Evolutionary conservation across 2,888 invertebrate species (phyloP).

Genomic region (Dolomedes plantarius): DNA sequence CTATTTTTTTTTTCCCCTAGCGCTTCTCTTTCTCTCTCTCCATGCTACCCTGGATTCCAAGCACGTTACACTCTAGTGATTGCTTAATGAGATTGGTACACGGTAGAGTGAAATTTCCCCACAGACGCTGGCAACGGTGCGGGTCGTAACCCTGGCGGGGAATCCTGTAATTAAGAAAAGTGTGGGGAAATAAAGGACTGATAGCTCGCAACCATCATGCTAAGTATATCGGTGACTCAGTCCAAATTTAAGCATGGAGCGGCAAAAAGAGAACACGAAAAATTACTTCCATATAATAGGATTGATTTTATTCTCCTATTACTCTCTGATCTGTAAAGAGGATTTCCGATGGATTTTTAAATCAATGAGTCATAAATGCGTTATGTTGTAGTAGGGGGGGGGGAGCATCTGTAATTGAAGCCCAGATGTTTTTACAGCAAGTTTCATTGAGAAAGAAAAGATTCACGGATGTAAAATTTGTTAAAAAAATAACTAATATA

Average conservation of each 20-base stretch:
- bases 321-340: too few species aligned
- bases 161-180: slow-evolving; percentile 27
- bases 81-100: slow-evolving; percentile 59
- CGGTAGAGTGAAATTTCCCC: slow-evolving; percentile 49
- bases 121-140: slow-evolving; percentile 55
- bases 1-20: too few species aligned
- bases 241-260: not conserved
- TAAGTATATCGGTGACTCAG: not conserved
- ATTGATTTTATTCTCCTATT: not conserved
- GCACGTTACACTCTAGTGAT: slow-evolving; percentile 51
- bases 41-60: not conserved
- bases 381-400: too few species aligned
- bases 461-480: too few species aligned
- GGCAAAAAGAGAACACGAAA: not conserved
- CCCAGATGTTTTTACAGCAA: too few species aligned
- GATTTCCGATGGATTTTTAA: too few species aligned
- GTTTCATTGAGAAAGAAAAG: too few species aligned
- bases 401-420: too few species aligned
- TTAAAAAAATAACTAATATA: too few species aligned
- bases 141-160: slow-evolving; percentile 24
- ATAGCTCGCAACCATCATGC: not conserved
- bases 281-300: not conserved
- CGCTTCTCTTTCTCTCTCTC: not conserved
- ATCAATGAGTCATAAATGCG: too few species aligned
- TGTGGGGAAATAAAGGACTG: not conserved